Conservation (phyloP, 2,797 vertebrate genomes). For the Sternarchorhynchus goeldii region DNA sequence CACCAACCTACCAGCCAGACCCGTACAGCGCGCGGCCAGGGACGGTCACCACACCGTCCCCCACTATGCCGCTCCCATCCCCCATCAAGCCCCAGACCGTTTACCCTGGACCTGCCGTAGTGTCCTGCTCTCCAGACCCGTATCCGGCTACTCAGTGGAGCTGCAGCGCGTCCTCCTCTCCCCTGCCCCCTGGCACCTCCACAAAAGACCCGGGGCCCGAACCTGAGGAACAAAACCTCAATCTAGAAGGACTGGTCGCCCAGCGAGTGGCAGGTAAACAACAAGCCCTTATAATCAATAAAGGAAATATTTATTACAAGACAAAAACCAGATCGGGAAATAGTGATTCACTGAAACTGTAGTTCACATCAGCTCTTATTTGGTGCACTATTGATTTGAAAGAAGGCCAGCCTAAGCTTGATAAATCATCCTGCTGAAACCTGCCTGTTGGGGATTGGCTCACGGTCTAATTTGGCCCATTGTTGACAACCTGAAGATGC, state of each 20-base stretch:
- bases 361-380: background rate
- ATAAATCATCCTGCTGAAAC: too few species aligned
- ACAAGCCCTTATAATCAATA: background rate
- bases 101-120: conserved; percentile 50
- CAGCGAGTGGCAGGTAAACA: conserved; percentile 93
- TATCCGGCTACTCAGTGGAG: conserved; percentile 61
- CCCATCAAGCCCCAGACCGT: conserved; percentile 64
- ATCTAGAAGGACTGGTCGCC: conserved; percentile 92
- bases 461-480: background rate
- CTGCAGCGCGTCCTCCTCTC: conserved; percentile 76
- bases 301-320: background rate
- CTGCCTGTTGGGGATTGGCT: background rate
- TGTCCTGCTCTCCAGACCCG: conserved; percentile 73
- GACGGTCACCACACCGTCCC: conserved; percentile 55
- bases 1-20: conserved; percentile 73
- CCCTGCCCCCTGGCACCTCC: conserved; percentile 69
- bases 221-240: conserved; percentile 83
- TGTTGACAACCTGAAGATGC: conserved; percentile 4
- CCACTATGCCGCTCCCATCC: conserved; percentile 66
- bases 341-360: too few species aligned
- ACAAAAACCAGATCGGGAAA: too few species aligned
- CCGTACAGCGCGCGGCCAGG: conserved; percentile 62
- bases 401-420: background rate
- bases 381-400: background rate
- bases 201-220: conserved; percentile 79